Base-by-base conservation (phyloP, 2,888 invertebrate species). In the Brachyptera risi region DNA sequence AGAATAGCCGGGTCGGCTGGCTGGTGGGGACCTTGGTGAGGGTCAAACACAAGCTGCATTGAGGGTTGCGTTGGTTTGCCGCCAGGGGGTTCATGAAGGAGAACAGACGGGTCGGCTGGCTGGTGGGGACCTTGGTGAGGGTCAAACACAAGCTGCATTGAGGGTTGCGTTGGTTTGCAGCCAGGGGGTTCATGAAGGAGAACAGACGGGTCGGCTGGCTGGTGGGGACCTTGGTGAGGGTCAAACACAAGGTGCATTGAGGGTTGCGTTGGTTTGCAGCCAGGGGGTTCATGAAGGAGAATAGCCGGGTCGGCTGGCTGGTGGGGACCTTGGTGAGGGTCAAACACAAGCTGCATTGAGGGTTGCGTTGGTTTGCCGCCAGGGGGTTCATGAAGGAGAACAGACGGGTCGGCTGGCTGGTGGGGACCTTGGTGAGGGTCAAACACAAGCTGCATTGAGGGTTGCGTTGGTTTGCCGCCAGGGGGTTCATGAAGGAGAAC, bases 241-340 rank as follows among this genome's bases (percentile, higher is more conserved):
- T 7, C 31, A 31, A 5, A 31, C 31, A 31, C 11, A 7, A 31
- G n/a, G n/a, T n/a, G n/a, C n/a, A n/a, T n/a, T n/a, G n/a, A n/a
- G n/a, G n/a, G n/a, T n/a, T n/a, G n/a, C n/a, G n/a, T n/a, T n/a
- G n/a, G n/a, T 96, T 94, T 69, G 93, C 87, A 1, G 96, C 95
- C 70, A 97, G 80, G 0, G 97, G 97, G 73, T 94, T 94, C 78
- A 97, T 87, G 81, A 97, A 97, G 72, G 94, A 94, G 82, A 97
- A 98, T 64, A 87, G 85, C 68, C 89, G 83, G 50, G 89, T 92
- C 58, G 88, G 93, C 76, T 88, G 92, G 61, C 86, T 95, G 68
- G 88, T 93, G 65, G 93, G 93, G 56, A 92, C 89, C 92, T n/a
- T 92, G 81, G 57, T 31, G 31, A 5, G 11, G 31, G 7, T 7